Evolutionary conservation across 2,113 vertebrate species (phyloP).

Genomic region (Scalopus aquaticus): DNA sequence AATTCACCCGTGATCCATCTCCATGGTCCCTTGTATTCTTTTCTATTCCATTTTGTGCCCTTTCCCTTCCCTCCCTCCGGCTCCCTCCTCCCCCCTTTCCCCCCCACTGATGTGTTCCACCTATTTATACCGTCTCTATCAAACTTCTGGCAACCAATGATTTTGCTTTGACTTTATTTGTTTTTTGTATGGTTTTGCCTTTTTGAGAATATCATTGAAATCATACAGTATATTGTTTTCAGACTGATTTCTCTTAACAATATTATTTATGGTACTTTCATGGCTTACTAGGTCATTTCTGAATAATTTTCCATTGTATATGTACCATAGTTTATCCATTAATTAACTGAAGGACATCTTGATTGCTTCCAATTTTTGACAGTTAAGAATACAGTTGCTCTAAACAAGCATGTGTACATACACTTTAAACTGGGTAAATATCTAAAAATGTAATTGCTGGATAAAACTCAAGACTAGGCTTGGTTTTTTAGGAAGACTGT

Average conservation of each 20-base stretch:
- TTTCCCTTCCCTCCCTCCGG: too few species aligned
- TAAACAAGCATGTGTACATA: neutral
- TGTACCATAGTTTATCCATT: too few species aligned
- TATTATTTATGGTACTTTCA: neutral
- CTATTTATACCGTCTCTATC: too few species aligned
- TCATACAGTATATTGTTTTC: neutral
- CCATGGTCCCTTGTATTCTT: too few species aligned
- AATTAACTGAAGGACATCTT: too few species aligned
- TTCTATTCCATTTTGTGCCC: too few species aligned
- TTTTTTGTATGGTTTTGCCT: neutral
- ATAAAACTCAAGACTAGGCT: neutral
- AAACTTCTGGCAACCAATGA: neutral
- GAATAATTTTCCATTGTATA: too few species aligned
- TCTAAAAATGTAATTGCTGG: neutral
- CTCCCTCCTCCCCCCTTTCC: too few species aligned
- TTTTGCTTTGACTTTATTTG: neutral
- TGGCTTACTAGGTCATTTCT: neutral
- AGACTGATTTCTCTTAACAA: neutral
- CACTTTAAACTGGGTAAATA: conserved; percentile 11
- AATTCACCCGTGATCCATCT: too few species aligned
- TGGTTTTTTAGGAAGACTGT: neutral
- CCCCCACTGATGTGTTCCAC: too few species aligned
- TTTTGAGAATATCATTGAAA: neutral
- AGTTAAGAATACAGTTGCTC: neutral
- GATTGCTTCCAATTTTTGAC: neutral